A percentile compares a stretch with the other conserved stretches of the same genome.
Evolutionary conservation across 2,888 invertebrate genomes (phyloP).

Genomic region (Bugula neritina): DNA sequence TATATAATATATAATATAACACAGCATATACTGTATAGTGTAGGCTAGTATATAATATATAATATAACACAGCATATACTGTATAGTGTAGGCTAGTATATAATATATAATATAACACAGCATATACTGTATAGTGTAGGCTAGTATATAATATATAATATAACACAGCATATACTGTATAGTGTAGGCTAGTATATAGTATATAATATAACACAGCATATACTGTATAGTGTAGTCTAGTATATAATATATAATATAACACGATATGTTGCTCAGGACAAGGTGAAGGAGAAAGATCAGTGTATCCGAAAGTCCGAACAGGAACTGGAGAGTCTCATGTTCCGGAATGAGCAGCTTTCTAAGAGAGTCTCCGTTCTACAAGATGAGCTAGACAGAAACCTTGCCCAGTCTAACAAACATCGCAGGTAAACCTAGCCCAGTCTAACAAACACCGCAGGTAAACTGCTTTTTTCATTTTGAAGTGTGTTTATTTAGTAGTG

Average conservation of each 20-base stretch:
- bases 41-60: background rate
- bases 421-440: too few relatives aligned
- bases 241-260: background rate
- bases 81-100: too few relatives aligned
- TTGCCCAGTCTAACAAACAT: background rate
- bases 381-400: constrained; percentile 69
- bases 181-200: too few relatives aligned
- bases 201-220: background rate
- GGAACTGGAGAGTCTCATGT: constrained; percentile 85
- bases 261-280: constrained; percentile 58
- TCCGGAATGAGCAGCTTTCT: constrained; percentile 86
- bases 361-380: constrained; percentile 85
- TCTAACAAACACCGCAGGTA: too few relatives aligned
- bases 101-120: background rate
- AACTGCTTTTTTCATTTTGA: too few relatives aligned
- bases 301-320: constrained; percentile 74
- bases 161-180: too few relatives aligned
- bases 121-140: background rate
- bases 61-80: too few relatives aligned
- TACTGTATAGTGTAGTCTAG: too few relatives aligned
- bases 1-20: background rate
- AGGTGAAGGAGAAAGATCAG: constrained; percentile 77
- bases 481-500: too few relatives aligned
- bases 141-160: background rate
- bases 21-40: background rate